Base-by-base conservation (phyloP, 1,140 invertebrate genomes). In the Eurosta solidaginis region DNA sequence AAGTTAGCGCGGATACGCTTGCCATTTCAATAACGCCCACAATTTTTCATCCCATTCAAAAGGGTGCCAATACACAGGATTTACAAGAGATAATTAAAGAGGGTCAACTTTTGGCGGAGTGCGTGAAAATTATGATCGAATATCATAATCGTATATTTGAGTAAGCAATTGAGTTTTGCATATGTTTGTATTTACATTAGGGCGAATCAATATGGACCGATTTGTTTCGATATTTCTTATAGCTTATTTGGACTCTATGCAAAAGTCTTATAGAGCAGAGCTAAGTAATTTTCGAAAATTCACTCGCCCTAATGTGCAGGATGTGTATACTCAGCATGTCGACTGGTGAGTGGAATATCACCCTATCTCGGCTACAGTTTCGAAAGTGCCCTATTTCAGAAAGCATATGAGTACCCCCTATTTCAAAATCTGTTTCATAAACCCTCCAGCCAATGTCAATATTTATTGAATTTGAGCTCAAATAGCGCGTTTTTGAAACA, bases 41-140 rank as follows among this genome's bases (percentile, higher is more conserved):
- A 17, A 85, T 87, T 44, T 87, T 87, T n/a, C 85, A 87, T 75
- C 84, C 84, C 0, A 82, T 84, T 9, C 82, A 84, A 1, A 78
- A 83, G 50, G 85, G 85, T 1, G 80, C 77, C 12, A 81, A 87
- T 36, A 79, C 82, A 40, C 82, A 85, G 42, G 85, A 87, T 25
- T 82, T 87, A 6, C 83, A 84, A 77, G 74, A 77, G 6, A 74
- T 87, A 29, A 44, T 87, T n/a, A 81, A 81, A 40, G 85, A 87
- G 52, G 82, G 82, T 40, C 85, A 87, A 78, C 82, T 81, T 0
- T 76, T 87, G 49, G 81, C 85, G 1, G 85, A 87, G 78, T 87
- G 85, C 45, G 85, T 87, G n/a, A 81, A 82, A 68, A 79, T 87
- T 22, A 87, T 87, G 85, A 87, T 87, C 49, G 85, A 87, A 81